These are phyloP conservation scores for Thunnus maccoyii DNA, from an alignment of 2,113 vertebrate species.

Conservation along the genomic window DNA sequence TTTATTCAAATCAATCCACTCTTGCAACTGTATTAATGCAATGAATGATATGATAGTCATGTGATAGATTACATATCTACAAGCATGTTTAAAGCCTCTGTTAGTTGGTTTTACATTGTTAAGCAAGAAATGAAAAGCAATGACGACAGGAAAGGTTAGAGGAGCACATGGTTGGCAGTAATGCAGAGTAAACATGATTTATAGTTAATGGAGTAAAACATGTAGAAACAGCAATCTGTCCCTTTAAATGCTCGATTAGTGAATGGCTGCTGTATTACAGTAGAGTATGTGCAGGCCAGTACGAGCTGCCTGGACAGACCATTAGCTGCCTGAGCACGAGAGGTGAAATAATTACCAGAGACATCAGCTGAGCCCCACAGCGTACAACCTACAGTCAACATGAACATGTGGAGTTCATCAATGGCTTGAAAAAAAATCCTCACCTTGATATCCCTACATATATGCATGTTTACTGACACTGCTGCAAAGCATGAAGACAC, in stretches of 20 bases:
- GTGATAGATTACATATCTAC: neutral
- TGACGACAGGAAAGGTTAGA: neutral
- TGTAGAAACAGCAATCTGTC: slow-evolving; percentile 34
- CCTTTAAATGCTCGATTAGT: slow-evolving; percentile 54
- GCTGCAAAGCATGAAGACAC: neutral
- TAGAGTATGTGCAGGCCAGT: slow-evolving; percentile 7
- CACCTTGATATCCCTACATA: neutral
- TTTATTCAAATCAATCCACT: neutral
- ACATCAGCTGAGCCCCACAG: slow-evolving; percentile 37
- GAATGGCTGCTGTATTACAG: neutral
- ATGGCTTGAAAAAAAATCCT: neutral
- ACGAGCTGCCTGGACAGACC: slow-evolving; percentile 21
- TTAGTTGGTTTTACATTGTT: neutral
- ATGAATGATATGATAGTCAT: neutral
- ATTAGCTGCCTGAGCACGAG: slow-evolving; percentile 45
- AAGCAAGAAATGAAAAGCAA: neutral
- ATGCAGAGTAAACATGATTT: slow-evolving; percentile 25
- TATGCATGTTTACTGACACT: neutral
- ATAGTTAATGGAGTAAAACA: slow-evolving; percentile 32
- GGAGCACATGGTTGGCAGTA: neutral
- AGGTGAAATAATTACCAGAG: slow-evolving; percentile 59
- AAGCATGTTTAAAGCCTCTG: neutral
- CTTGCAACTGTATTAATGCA: neutral
- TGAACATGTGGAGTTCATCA: slow-evolving; percentile 5
- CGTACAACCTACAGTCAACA: slow-evolving; percentile 17